phyloP scores from a whole-genome alignment of 2,888 invertebrate species.

The Eledona agricola region DNA sequence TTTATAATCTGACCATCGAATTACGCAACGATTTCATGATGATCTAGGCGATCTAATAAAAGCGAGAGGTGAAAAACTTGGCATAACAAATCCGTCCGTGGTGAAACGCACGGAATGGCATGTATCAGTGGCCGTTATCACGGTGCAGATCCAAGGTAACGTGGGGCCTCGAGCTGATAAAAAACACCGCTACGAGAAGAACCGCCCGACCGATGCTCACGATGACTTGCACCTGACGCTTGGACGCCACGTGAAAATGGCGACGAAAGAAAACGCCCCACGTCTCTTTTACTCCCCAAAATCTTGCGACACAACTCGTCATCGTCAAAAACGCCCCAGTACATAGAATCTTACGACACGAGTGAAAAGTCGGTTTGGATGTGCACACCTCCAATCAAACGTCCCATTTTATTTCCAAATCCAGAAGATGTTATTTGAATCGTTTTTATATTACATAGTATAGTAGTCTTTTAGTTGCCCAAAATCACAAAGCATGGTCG shows the following conservation, averaged over 20 bases:
- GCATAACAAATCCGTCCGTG: constrained; percentile 8
- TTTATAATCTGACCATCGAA: constrained; percentile 13
- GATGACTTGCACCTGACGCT: constrained; percentile 27
- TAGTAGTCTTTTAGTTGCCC: too few relatives aligned
- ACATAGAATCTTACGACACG: too few relatives aligned
- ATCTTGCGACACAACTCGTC: too few relatives aligned
- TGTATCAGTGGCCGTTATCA: constrained; percentile 24
- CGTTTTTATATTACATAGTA: too few relatives aligned
- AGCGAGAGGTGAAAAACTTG: constrained; percentile 6
- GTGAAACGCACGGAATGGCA: constrained; percentile 5
- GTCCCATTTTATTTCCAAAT: too few relatives aligned
- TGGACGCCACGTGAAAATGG: constrained; percentile 5
- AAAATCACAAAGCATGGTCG: too few relatives aligned
- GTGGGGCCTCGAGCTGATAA: constrained; percentile 16
- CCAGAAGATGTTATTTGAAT: too few relatives aligned
- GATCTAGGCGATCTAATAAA: constrained; percentile 4
- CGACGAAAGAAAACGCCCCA: neutral
- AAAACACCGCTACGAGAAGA: constrained; percentile 4
- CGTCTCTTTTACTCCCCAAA: too few relatives aligned
- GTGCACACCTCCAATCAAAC: too few relatives aligned
- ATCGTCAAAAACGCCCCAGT: too few relatives aligned
- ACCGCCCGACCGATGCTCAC: constrained; percentile 10
- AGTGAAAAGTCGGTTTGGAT: too few relatives aligned
- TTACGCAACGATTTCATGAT: constrained; percentile 19
- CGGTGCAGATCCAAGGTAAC: constrained; percentile 17